Conservation (phyloP, 2,888 invertebrate genomes). For the Baronia brevicornis region DNA sequence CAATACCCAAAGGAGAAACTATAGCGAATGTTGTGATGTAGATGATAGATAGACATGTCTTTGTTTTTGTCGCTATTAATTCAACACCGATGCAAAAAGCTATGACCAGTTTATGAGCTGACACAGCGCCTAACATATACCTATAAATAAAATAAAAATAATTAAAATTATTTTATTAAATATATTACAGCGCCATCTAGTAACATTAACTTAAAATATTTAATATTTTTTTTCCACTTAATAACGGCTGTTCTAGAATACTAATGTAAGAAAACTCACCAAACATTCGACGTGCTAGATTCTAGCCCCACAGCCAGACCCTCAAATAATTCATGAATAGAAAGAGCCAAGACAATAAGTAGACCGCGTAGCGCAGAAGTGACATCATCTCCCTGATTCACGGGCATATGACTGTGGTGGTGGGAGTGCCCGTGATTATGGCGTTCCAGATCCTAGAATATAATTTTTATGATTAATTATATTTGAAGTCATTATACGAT, state of each 20-base stretch:
- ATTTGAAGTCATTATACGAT: too few species aligned
- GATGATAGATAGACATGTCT: conserved; percentile 74
- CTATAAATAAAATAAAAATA: conserved; percentile 35
- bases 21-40: conserved; percentile 86
- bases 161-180: not conserved
- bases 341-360: conserved; percentile 87
- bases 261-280: conserved; percentile 35
- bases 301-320: conserved; percentile 89
- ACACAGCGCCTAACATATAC: conserved; percentile 90
- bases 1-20: conserved; percentile 88
- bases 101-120: conserved; percentile 90
- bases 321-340: conserved; percentile 91
- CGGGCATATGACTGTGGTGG: conserved; percentile 65
- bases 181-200: conserved; percentile 29
- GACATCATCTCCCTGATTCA: conserved; percentile 51
- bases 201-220: not conserved
- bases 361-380: conserved; percentile 80
- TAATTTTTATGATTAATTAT: conserved; percentile 3
- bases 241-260: conserved; percentile 26
- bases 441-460: conserved; percentile 45
- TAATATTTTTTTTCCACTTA: conserved; percentile 22
- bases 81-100: conserved; percentile 93
- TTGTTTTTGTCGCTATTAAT: conserved; percentile 82
- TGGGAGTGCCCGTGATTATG: conserved; percentile 40
- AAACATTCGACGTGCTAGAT: conserved; percentile 63